Percentiles rank a stretch among this genome's conserved stretches.
Evolutionary conservation across 1,140 invertebrate species (phyloP).

Genomic region (Solen grandis): DNA sequence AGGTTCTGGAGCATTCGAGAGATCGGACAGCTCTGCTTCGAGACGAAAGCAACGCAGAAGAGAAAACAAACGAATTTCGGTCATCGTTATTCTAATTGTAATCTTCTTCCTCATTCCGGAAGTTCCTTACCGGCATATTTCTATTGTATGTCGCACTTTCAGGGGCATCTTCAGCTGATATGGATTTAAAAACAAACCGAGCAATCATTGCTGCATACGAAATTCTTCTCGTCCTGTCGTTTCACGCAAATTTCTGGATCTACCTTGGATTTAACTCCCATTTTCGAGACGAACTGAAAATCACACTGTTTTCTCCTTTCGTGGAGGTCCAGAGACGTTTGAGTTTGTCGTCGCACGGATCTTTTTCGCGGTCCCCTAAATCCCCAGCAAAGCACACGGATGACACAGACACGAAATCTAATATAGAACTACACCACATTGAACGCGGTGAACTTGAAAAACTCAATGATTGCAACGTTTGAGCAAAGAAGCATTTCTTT

Average conservation of each 20-base stretch:
- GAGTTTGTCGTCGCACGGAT: too few relatives aligned
- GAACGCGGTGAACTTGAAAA: too few relatives aligned
- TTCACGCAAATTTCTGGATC: conserved; percentile 55
- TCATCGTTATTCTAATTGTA: conserved; percentile 33
- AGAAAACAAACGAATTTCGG: conserved; percentile 25
- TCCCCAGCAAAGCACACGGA: too few relatives aligned
- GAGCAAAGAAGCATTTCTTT: too few relatives aligned
- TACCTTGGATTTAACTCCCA: too few relatives aligned
- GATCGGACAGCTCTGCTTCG: conserved; percentile 15
- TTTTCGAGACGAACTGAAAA: too few relatives aligned
- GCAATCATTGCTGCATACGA: conserved; percentile 24
- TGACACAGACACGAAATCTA: too few relatives aligned
- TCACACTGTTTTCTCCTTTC: too few relatives aligned
- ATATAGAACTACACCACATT: too few relatives aligned
- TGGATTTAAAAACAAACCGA: conserved; percentile 22
- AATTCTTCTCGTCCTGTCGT: conserved; percentile 29
- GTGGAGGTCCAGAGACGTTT: too few relatives aligned
- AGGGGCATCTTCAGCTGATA: background rate
- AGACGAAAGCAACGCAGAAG: conserved; percentile 13
- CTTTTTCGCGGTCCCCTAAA: too few relatives aligned
- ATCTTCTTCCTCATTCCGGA: conserved; percentile 46
- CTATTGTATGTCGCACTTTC: background rate
- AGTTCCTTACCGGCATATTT: conserved; percentile 39
- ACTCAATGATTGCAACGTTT: too few relatives aligned
- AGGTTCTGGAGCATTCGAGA: background rate